Evolutionary conservation across 2,888 invertebrate genomes (phyloP), one percentile per base, ranked within the genome.

Genomic region (Elysia crispata): DNA sequence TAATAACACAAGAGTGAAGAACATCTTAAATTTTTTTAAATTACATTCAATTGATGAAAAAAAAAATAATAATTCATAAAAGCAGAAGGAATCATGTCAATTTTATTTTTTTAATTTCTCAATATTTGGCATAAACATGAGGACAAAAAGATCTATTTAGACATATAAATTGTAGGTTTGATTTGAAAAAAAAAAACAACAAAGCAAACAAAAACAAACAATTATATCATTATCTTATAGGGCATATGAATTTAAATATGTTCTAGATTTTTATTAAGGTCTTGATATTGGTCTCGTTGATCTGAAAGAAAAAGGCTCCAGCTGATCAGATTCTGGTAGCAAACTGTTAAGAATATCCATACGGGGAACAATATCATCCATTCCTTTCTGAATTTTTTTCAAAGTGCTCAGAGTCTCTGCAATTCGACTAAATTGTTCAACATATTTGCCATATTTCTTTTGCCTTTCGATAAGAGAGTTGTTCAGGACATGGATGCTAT

Each of bases 311-410:
- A 98, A 97, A 0, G 97, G 96, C 90, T 97, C 96, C 62, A 98
- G 92, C 20, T 96, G 94, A 86, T 97, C 96, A 25, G 95, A 95
- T 72, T 95, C 94, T 33, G 97, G 97, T 50, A 98, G 93, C 84
- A 95, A 92, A 87, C 95, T 95, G 89, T 98, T 98, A 67, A 98
- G 93, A 23, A 95, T 95, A 90, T 97, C 97, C 90, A 97, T 94
- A 73, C 96, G 96, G 90, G 96, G 97, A 0, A 97, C 92, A 0
- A 96, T 96, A 93, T 97, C 95, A 91, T 96, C 96, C 25, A 98
- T 93, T 78, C 96, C 92, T 79, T 95, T 95, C 91, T 96, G 96
- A 89, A 97, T 97, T 33, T 96, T 94, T 57, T 95, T 95, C 77
- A 98, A 92, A 89, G 97, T 96, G 87, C 96, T 95, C 0, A 96